Conservation (phyloP, 2,888 invertebrate genomes). For the Caenorhabditis sp. region DNA sequence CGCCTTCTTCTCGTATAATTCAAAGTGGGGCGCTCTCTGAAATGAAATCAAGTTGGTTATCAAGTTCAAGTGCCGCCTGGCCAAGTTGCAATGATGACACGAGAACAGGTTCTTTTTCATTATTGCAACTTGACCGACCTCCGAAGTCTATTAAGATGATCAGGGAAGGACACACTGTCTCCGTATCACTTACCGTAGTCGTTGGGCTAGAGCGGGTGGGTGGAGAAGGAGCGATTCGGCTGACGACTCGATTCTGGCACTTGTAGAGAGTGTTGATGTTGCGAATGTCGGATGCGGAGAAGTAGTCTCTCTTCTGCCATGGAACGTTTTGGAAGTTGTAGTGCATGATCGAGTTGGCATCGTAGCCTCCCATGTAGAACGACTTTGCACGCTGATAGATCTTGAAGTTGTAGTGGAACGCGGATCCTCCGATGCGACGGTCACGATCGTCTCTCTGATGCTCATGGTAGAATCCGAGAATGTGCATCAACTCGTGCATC, state of each 20-base stretch:
- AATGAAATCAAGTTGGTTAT: conserved; percentile 53
- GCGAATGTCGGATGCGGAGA: conserved; percentile 67
- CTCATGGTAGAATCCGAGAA: conserved; percentile 74
- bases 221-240: conserved; percentile 22
- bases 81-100: conserved; percentile 43
- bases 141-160: conserved; percentile 37
- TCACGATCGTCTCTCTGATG: conserved; percentile 74
- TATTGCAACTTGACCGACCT: conserved; percentile 45
- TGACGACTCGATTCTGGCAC: conserved; percentile 58
- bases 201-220: conserved; percentile 25
- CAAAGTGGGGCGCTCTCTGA: conserved; percentile 40
- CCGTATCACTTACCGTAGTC: conserved; percentile 53
- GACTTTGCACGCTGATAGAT: conserved; percentile 66
- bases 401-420: conserved; percentile 72
- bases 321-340: conserved; percentile 71
- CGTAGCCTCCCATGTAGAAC: conserved; percentile 73
- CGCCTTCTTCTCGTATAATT: conserved; percentile 56
- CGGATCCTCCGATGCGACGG: conserved; percentile 61
- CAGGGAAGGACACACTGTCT: conserved; percentile 14
- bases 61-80: conserved; percentile 53
- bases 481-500: conserved; percentile 75
- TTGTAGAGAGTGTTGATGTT: conserved; percentile 71
- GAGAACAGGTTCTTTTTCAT: conserved; percentile 44
- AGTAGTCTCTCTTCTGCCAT: conserved; percentile 62
- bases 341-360: conserved; percentile 74